These are phyloP conservation scores for Pedetes capensis DNA, from an alignment of 2,113 vertebrate species.

Conservation along the genomic window DNA sequence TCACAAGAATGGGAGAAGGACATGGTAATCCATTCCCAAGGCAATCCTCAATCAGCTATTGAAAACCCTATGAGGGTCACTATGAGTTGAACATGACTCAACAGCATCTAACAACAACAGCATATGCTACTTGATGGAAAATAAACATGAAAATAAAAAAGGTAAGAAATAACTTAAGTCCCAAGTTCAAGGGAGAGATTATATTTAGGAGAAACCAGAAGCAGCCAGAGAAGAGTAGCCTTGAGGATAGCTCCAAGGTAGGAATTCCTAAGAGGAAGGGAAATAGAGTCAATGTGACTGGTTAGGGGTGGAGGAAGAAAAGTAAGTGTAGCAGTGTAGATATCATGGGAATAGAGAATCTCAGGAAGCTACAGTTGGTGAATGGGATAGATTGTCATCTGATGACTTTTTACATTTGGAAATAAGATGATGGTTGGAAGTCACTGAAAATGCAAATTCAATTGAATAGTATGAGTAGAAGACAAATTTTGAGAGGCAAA, in stretches of 20 bases:
- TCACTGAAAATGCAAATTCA: not conserved
- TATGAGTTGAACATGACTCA: too few species aligned
- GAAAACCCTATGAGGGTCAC: too few species aligned
- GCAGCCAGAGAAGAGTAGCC: not conserved
- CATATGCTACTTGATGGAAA: too few species aligned
- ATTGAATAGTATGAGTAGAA: not conserved
- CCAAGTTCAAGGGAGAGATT: not conserved
- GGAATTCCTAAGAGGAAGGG: too few species aligned
- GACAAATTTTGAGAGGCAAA: not conserved
- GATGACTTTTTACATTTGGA: not conserved
- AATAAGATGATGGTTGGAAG: not conserved
- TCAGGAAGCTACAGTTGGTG: not conserved
- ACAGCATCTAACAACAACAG: too few species aligned
- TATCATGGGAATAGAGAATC: not conserved
- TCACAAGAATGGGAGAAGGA: too few species aligned
- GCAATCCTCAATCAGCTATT: too few species aligned
- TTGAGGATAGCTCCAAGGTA: not conserved
- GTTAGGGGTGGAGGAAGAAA: too few species aligned
- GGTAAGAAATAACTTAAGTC: not conserved
- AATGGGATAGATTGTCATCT: too few species aligned
- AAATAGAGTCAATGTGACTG: too few species aligned
- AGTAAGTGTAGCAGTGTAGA: not conserved
- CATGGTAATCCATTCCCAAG: too few species aligned
- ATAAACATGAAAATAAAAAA: too few species aligned
- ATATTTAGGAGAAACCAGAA: not conserved